Evolutionary conservation across 2,113 vertebrate genomes (phyloP).

Genomic region (Solea solea): DNA sequence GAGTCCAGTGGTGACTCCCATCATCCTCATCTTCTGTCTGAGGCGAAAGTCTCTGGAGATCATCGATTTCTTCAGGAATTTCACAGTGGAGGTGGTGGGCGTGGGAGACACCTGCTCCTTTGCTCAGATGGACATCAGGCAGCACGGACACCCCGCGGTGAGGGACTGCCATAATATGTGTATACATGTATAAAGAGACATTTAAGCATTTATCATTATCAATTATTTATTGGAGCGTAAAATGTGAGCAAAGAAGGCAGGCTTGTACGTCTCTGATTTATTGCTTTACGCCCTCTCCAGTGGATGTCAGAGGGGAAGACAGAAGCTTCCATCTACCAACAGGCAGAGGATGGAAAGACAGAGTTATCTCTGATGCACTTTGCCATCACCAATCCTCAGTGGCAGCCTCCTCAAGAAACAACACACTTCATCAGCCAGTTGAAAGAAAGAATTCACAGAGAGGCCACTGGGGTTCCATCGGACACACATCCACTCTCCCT

Average conservation of each 20-base stretch:
- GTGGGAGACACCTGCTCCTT: constrained; percentile 98
- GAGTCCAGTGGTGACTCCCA: constrained; percentile 95
- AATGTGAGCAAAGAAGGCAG: not conserved
- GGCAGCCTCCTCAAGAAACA: constrained; percentile 95
- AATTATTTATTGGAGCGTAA: not conserved
- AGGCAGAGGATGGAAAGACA: constrained; percentile 96
- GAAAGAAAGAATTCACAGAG: constrained; percentile 93
- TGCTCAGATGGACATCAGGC: constrained; percentile 98
- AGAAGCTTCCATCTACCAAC: constrained; percentile 97
- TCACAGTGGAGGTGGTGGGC: constrained; percentile 95
- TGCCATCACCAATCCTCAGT: constrained; percentile 97
- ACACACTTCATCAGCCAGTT: constrained; percentile 96
- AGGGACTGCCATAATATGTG: constrained; percentile 26
- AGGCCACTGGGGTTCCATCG: constrained; percentile 81
- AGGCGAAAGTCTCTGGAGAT: constrained; percentile 97
- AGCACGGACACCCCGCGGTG: constrained; percentile 97
- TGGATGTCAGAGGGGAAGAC: constrained; percentile 98
- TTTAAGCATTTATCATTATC: not conserved
- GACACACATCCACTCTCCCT: constrained; percentile 88
- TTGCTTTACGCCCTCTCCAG: constrained; percentile 67
- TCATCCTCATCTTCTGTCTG: constrained; percentile 95
- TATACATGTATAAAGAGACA: not conserved
- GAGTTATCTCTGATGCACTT: constrained; percentile 99
- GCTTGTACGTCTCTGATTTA: not conserved
- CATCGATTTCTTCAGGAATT: constrained; percentile 99